Evolutionary conservation across 2,113 vertebrate species (phyloP).

Genomic region (Tor tambroides): DNA sequence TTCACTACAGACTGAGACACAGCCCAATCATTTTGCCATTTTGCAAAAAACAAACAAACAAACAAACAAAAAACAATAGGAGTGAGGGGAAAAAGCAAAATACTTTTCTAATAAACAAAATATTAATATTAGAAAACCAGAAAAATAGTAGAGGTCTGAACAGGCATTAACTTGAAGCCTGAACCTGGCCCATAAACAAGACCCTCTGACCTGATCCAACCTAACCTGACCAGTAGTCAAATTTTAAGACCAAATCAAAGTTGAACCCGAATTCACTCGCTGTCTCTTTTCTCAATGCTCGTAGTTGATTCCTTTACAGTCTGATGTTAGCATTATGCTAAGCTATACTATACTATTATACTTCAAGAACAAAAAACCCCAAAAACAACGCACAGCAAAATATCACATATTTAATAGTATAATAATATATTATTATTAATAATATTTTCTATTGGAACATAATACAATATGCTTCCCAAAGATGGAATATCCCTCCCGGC

Average conservation of each 20-base stretch:
- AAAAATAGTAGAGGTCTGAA: background rate
- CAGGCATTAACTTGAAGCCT: background rate
- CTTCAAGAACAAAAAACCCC: background rate
- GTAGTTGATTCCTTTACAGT: background rate
- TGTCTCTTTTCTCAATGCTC: background rate
- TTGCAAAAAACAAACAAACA: background rate
- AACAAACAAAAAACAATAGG: background rate
- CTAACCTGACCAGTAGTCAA: background rate
- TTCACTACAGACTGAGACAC: constrained; percentile 58
- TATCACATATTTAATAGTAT: background rate
- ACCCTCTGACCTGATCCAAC: background rate
- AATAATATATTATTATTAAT: background rate
- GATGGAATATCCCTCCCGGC: background rate
- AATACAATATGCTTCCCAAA: background rate
- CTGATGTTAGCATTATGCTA: background rate
- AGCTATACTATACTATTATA: background rate
- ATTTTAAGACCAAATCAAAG: background rate
- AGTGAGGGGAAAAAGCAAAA: background rate
- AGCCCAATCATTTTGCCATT: constrained; percentile 21
- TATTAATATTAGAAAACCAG: background rate
- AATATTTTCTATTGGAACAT: background rate
- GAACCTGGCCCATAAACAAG: background rate
- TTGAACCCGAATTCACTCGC: background rate
- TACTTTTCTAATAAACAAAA: background rate
- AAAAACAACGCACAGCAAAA: background rate